These are phyloP conservation scores for Recurvirostra avosetta DNA, from an alignment of 2,113 vertebrate species.

Conservation along the genomic window DNA sequence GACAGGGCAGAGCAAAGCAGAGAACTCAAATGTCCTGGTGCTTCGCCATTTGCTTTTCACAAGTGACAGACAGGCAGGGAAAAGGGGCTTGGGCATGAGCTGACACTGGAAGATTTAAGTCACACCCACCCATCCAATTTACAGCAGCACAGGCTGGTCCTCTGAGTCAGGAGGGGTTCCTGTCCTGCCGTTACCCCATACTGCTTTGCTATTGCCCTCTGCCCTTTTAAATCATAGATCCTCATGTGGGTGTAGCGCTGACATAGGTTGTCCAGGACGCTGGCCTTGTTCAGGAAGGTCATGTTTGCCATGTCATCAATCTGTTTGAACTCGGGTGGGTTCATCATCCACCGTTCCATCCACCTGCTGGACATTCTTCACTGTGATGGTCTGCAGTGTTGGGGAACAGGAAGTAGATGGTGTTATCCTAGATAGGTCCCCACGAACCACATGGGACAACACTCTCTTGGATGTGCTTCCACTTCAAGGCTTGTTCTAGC, in stretches of 20 bases:
- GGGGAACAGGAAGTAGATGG: not conserved
- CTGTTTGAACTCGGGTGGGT: constrained; percentile 25
- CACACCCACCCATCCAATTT: not conserved
- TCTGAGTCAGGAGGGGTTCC: not conserved
- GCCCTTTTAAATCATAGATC: not conserved
- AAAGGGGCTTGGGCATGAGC: not conserved
- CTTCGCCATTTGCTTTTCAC: not conserved
- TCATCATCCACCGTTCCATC: not conserved
- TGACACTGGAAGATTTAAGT: not conserved
- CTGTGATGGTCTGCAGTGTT: not conserved
- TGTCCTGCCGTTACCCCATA: not conserved
- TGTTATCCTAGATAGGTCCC: not conserved
- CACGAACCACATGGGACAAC: not conserved
- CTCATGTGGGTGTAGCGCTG: not conserved
- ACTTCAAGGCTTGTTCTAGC: not conserved
- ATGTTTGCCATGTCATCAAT: not conserved
- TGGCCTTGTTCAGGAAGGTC: constrained; percentile 52
- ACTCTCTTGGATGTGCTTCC: not conserved
- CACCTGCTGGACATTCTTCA: constrained; percentile 44
- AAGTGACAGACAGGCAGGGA: not conserved
- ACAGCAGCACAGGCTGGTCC: not conserved
- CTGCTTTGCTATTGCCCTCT: not conserved
- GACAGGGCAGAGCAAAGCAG: not conserved
- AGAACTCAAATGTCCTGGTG: not conserved
- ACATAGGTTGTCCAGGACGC: not conserved